Evolutionary conservation across 1,140 invertebrate species (phyloP).

Genomic region (Cryptotermes secundus): DNA sequence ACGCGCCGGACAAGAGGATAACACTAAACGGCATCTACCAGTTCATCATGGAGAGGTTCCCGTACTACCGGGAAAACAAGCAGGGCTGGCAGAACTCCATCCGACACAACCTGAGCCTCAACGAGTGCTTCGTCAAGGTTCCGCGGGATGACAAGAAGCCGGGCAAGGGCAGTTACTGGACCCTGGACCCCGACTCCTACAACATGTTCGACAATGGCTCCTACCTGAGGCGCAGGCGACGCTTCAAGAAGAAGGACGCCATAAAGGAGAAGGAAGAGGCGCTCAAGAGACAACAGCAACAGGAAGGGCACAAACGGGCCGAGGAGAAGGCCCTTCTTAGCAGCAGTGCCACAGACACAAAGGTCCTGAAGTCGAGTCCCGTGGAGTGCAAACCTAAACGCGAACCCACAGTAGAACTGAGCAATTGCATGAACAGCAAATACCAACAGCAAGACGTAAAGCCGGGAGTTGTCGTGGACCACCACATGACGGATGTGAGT

Average conservation of each 20-base stretch:
- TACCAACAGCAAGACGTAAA: constrained; percentile 30
- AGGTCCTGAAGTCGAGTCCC: background rate
- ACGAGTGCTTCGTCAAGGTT: constrained; percentile 99
- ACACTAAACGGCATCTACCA: constrained; percentile 98
- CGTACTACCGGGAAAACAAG: constrained; percentile 97
- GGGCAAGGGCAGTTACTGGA: constrained; percentile 97
- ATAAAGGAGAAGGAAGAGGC: constrained; percentile 85
- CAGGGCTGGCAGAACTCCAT: constrained; percentile 96
- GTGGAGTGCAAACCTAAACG: constrained; percentile 29
- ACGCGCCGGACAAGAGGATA: constrained; percentile 88
- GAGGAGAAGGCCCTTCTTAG: background rate
- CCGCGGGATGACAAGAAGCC: constrained; percentile 89
- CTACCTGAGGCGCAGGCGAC: constrained; percentile 82
- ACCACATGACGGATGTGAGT: constrained; percentile 28
- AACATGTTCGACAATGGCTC: constrained; percentile 99
- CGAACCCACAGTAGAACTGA: constrained; percentile 29
- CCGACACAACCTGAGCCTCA: constrained; percentile 93
- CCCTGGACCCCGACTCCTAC: constrained; percentile 91
- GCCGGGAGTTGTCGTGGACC: constrained; percentile 25
- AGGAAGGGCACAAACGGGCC: constrained; percentile 25
- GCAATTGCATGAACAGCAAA: constrained; percentile 27
- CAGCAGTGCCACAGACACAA: background rate
- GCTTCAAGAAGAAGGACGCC: constrained; percentile 96
- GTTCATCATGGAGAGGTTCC: constrained; percentile 97
- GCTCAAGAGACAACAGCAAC: constrained; percentile 68